phyloP scores from a whole-genome alignment of 1,140 invertebrate genomes.

The Papilio aristodemus region DNA sequence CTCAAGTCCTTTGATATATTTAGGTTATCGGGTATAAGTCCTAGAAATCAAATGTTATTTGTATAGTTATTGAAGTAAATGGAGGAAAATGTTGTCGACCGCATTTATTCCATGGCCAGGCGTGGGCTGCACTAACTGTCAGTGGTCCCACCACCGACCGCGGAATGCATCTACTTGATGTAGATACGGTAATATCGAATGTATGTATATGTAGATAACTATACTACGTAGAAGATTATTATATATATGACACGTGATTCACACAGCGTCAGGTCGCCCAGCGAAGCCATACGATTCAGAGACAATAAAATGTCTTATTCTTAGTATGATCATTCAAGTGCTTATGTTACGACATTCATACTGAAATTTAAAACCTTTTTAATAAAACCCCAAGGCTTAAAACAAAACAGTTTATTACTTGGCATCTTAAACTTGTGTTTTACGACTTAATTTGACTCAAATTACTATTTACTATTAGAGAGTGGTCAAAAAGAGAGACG shows the following conservation, averaged over 20 bases:
- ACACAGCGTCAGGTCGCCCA: background rate
- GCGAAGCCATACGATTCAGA: constrained; percentile 8
- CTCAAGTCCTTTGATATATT: no score
- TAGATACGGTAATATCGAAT: background rate
- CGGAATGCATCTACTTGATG: constrained; percentile 21
- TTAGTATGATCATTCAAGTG: background rate
- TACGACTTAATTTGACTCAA: no score
- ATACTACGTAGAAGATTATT: constrained; percentile 31
- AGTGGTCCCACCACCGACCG: constrained; percentile 20
- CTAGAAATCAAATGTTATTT: no score
- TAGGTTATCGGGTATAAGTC: no score
- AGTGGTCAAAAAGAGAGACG: no score
- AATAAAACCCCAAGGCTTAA: no score
- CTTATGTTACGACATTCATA: constrained; percentile 1
- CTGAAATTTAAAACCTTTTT: background rate
- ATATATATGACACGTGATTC: background rate
- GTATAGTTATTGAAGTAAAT: constrained; percentile 19
- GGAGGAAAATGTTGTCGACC: constrained; percentile 24
- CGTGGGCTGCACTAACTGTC: constrained; percentile 29
- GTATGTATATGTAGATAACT: no score
- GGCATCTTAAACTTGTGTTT: no score
- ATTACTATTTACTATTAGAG: no score
- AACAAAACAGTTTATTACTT: no score
- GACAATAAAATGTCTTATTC: constrained; percentile 22
- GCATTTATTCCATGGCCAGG: constrained; percentile 29